Base-by-base conservation (phyloP, 2,113 vertebrate genomes). In the Perca schrenkii region DNA sequence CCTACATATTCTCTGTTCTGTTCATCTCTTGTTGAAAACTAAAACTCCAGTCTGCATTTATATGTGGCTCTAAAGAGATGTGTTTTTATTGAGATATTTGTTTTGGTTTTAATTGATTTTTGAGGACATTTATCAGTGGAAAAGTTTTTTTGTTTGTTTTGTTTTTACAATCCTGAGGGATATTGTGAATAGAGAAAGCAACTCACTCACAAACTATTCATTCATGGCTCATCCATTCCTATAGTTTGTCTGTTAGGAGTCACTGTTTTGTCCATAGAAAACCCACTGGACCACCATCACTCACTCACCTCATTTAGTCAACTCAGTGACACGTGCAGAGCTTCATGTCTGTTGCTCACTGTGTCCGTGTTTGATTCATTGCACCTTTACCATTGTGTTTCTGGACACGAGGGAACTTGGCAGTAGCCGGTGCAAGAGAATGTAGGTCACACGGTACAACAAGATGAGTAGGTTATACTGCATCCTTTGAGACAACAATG, bases 291-390 rank as follows among this genome's bases (percentile, higher is more conserved):
- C 74, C 71, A 21, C 8, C 6, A 43, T 69, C 53, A 3, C 19
- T 79, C 31, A 21, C 22, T 50, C 57, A 19, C 12, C 63, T 76
- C 52, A 69, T 88, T 82, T 34, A 64, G 70, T 88, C 53, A 66
- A 47, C 63, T 54, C 72, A 53, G 19, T 31, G 84, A 84, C 79
- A 64, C 78, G 43, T 78, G 54, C 21, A 34, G 56, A 74, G 83
- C 77, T 64, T 61, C 68, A 53, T 43, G 56, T 69, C 81, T 22
- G 31, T 57, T 40, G 17, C 70, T 84, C 73, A 61, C 22, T 50
- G 82, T 43, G 74, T 61, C 68, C 82, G 65, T 79, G 79, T 77
- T 75, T 84, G 80, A 84, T 82, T 81, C 77, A 69, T 68, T 75
- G 68, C 86, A 82, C 77, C 72, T 82, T 65, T 11, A 8, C 75